phyloP scores from a whole-genome alignment of 1,140 invertebrate species.

The Macrotrachela quadricornifera region DNA sequence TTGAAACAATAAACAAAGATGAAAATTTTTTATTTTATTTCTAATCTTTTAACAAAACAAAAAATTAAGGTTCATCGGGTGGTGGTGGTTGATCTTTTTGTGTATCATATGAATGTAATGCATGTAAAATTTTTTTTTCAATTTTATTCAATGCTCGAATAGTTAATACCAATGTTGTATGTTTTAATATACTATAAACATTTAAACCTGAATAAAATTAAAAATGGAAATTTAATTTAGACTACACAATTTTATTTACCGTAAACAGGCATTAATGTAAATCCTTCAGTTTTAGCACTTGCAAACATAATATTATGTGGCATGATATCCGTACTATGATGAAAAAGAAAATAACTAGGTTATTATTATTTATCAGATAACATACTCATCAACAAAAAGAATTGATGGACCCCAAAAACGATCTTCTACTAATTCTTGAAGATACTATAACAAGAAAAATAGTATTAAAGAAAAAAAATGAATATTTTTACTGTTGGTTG shows the following conservation, averaged over 20 bases:
- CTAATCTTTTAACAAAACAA: too few species aligned
- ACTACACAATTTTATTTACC: constrained; percentile 20
- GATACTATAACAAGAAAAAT: constrained; percentile 31
- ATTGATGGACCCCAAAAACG: constrained; percentile 87
- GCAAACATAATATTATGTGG: constrained; percentile 62
- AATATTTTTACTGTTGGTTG: constrained; percentile 20
- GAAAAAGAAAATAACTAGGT: too few species aligned
- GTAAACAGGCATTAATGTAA: constrained; percentile 87
- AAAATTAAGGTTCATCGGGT: too few species aligned
- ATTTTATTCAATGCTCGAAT: not conserved
- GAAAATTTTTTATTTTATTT: too few species aligned
- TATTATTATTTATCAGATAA: not conserved
- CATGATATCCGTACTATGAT: constrained; percentile 53
- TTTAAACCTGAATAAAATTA: not conserved
- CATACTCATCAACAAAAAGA: constrained; percentile 65
- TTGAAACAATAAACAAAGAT: too few species aligned
- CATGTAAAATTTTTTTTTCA: not conserved
- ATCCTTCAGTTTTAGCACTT: constrained; percentile 46
- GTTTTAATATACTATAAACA: constrained; percentile 9
- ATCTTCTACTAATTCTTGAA: constrained; percentile 53
- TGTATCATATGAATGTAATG: not conserved
- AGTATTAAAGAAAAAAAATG: not conserved
- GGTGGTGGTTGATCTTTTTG: too few species aligned
- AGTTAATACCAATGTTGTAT: constrained; percentile 7
- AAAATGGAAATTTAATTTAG: too few species aligned